Conservation (phyloP, 2,888 invertebrate species). For the Drosophila tanythrix region DNA sequence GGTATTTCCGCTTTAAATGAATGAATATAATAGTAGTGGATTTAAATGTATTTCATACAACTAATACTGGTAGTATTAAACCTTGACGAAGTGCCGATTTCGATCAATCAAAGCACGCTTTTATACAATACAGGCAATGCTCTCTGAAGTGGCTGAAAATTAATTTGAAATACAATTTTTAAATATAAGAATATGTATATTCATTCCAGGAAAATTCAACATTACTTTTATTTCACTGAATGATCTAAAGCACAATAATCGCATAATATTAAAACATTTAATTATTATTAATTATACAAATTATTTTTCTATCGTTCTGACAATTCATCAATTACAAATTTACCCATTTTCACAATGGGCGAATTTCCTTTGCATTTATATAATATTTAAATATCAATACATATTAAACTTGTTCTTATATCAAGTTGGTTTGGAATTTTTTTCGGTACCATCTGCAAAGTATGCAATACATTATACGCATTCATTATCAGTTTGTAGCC, state of each 20-base stretch:
- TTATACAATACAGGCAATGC: background rate
- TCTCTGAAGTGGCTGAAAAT: background rate
- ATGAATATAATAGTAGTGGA: background rate
- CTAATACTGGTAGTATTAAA: background rate
- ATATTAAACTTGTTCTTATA: background rate
- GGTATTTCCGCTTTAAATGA: constrained; percentile 13
- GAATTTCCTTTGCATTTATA: constrained; percentile 18
- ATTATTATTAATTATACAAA: background rate
- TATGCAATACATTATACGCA: background rate
- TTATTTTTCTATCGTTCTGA: constrained; percentile 7
- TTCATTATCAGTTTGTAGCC: accelerated
- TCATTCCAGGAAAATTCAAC: background rate
- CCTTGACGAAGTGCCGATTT: background rate
- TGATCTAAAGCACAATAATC: background rate
- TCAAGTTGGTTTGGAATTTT: background rate
- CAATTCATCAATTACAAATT: background rate
- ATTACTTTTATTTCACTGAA: background rate
- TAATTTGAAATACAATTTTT: background rate
- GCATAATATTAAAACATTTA: background rate
- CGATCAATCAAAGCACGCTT: background rate
- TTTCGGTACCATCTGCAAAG: background rate
- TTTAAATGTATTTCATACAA: constrained; percentile 1
- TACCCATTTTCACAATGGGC: constrained; percentile 3
- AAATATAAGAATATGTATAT: background rate
- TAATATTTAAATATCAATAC: background rate